A percentile compares a stretch with the other conserved stretches of the same genome.
Evolutionary conservation across 2,888 invertebrate genomes (phyloP).

Genomic region (Amiota mariae): DNA sequence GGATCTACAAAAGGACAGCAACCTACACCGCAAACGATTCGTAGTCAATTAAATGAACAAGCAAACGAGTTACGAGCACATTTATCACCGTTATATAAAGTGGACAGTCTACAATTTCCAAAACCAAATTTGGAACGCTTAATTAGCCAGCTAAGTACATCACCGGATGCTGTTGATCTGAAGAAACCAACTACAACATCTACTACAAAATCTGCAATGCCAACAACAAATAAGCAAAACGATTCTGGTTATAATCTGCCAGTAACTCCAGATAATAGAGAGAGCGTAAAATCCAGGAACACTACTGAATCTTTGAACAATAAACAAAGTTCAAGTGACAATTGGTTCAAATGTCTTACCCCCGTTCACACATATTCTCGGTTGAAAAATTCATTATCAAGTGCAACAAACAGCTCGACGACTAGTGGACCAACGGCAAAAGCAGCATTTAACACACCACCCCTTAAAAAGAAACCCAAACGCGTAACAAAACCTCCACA

Average conservation of each 20-base stretch:
- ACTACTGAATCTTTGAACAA: not conserved
- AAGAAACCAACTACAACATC: not conserved
- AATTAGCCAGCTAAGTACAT: not conserved
- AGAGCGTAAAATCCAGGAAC: too few relatives aligned
- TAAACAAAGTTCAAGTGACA: conserved; percentile 29
- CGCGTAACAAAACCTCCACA: conserved; percentile 48
- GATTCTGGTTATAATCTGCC: conserved; percentile 32
- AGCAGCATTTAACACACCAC: conserved; percentile 32
- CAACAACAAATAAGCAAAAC: not conserved
- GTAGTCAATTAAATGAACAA: too few relatives aligned
- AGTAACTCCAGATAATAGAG: conserved; percentile 28
- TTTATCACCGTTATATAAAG: not conserved
- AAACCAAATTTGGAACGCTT: not conserved
- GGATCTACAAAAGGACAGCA: too few relatives aligned
- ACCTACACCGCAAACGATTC: too few relatives aligned
- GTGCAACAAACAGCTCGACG: too few relatives aligned
- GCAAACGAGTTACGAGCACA: too few relatives aligned
- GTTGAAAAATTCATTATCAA: too few relatives aligned
- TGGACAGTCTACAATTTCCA: not conserved
- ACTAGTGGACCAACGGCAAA: conserved; percentile 29
- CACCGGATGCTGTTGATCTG: not conserved
- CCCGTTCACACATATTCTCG: conserved; percentile 63
- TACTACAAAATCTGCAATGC: not conserved
- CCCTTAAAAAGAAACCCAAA: conserved; percentile 40
- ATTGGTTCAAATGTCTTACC: conserved; percentile 58